Base-by-base conservation (phyloP, 2,888 invertebrate species). In the Stratiomys singularior region DNA sequence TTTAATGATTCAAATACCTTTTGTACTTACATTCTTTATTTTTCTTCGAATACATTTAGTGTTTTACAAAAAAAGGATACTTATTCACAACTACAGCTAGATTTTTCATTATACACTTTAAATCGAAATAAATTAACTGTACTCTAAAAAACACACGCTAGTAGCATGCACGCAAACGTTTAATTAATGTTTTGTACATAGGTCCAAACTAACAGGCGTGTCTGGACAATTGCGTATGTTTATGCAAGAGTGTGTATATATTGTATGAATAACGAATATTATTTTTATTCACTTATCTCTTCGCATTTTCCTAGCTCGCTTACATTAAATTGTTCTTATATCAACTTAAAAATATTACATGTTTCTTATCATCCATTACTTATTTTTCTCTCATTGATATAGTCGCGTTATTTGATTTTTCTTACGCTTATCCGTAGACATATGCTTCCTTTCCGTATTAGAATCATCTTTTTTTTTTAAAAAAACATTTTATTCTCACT, bases 11-110 rank as follows among this genome's bases (percentile, higher is more conserved):
- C n/a, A 52, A 52, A 52, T 18, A 52, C 4, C 4, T 52, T 52
- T 60, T 60, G 58, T 60, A 60, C 58, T 60, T 60, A 23, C 11
- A 60, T 18, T 3, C 37, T 30, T 66, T 37, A 37, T 66, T 66
- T 66, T 37, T 9, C 3, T 37, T 27, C 37, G 52, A 15, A 64
- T 64, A 30, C 15, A 44, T 37, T 15, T 66, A 30, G 3, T 66
- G 66, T 30, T 66, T 66, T 66, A 66, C 66, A 66, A 37, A 66
- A 64, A 64, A 64, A 66, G 37, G 37, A 66, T 28, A 66, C 37
- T 66, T 37, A 66, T 18, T 37, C 30, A 66, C 37, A 66, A 9
- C 66, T 66, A 66, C 30, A 66, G 4, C 66, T 66, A 66, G 18
- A n/a, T n/a, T 66, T 21, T 37, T 2, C 27, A 25, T 60, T 25